Conservation (phyloP, 1,140 invertebrate genomes). For the Dolichoris vasculosae region DNA sequence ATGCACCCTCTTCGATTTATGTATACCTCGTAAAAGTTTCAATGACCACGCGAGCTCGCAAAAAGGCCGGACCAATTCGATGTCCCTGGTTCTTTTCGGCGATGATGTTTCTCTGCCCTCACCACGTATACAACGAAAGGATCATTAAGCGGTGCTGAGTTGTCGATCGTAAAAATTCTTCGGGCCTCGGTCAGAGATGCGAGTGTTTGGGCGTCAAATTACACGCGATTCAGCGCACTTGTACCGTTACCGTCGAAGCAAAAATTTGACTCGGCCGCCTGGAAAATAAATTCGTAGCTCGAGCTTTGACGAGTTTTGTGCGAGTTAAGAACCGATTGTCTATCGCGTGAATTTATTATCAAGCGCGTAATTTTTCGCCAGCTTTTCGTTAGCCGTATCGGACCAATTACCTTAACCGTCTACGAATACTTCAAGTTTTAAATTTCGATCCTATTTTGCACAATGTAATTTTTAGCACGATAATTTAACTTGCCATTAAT, state of each 20-base stretch:
- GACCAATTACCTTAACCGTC: no score
- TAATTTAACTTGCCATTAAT: no score
- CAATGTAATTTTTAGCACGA: no score
- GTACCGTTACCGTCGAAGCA: not conserved
- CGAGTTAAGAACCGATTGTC: no score
- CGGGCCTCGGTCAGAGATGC: not conserved
- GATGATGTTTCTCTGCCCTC: no score
- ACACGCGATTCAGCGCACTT: constrained; percentile 21
- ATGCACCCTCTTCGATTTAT: not conserved
- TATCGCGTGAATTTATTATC: no score
- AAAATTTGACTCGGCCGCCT: not conserved
- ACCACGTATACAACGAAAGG: constrained; percentile 9
- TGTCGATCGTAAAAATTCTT: constrained; percentile 45
- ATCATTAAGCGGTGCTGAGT: constrained; percentile 27
- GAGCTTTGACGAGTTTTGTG: not conserved
- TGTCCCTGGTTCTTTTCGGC: constrained; percentile 17
- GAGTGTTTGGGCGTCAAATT: constrained; percentile 16
- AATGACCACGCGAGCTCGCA: not conserved
- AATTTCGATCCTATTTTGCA: no score
- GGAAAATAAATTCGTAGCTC: constrained; percentile 4
- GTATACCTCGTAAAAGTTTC: constrained; percentile 39
- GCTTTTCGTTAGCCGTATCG: no score
- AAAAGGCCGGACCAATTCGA: not conserved
- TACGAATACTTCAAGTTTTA: no score
- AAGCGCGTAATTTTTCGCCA: no score